Evolutionary conservation across 2,888 invertebrate species (phyloP).

Genomic region (Conomelus anceps): DNA sequence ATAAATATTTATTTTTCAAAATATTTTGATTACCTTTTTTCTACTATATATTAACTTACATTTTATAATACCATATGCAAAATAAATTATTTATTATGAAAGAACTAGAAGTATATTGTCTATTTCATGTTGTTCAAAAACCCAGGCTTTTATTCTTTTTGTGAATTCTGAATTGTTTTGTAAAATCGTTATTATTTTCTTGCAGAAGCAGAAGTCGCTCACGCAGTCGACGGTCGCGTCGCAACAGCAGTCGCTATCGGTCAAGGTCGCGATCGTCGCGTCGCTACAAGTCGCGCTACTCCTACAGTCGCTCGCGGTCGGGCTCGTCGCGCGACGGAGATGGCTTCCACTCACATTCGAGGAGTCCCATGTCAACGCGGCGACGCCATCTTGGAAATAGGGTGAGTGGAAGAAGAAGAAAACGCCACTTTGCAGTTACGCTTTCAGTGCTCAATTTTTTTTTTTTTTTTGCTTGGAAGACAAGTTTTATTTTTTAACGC

Average conservation of each 20-base stretch:
- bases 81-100: too few species aligned
- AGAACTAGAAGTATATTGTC: too few species aligned
- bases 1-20: too few species aligned
- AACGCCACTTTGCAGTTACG: too few species aligned
- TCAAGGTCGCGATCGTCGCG: constrained; percentile 31
- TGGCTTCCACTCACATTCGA: constrained; percentile 56
- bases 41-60: too few species aligned
- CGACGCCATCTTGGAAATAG: constrained; percentile 70
- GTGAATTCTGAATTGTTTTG: too few species aligned
- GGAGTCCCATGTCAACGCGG: constrained; percentile 76
- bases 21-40: constrained; percentile 6
- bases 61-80: too few species aligned
- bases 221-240: constrained; percentile 12
- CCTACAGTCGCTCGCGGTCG: constrained; percentile 25
- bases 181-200: constrained; percentile 4
- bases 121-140: too few species aligned
- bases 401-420: too few species aligned
- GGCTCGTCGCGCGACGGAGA: constrained; percentile 48
- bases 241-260: constrained; percentile 22
- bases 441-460: too few species aligned
- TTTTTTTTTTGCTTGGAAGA: background rate
- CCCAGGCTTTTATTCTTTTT: too few species aligned
- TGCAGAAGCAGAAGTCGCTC: constrained; percentile 21
- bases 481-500: background rate
- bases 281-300: constrained; percentile 23